Conservation (phyloP, 2,888 invertebrate genomes). For the Scelioninae gen. 2 region DNA sequence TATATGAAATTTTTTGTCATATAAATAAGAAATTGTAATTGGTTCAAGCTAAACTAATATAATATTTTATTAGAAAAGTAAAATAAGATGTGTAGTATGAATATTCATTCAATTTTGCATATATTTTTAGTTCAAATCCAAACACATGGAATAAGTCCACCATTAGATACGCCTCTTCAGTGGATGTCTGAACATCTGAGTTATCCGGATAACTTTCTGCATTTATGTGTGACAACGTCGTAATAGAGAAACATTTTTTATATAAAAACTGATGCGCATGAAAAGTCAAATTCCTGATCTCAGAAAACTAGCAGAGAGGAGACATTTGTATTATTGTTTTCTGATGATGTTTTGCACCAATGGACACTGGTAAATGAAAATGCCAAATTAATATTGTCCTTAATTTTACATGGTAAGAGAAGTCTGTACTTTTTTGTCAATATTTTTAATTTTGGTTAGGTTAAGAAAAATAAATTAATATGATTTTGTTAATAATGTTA, state of each 20-base stretch:
- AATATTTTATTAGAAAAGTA: too few species aligned
- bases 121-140: conserved; percentile 83
- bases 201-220: conserved; percentile 98
- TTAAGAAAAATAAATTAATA: not conserved
- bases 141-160: conserved; percentile 93
- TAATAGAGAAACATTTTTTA: conserved; percentile 62
- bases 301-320: conserved; percentile 18
- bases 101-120: too few species aligned
- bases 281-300: conserved; percentile 42
- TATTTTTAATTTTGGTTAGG: not conserved
- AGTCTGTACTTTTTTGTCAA: too few species aligned
- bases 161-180: conserved; percentile 92
- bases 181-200: conserved; percentile 99
- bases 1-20: too few species aligned
- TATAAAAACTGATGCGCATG: not conserved
- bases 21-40: too few species aligned
- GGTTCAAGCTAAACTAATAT: too few species aligned
- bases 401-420: too few species aligned
- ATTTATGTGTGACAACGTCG: conserved; percentile 81
- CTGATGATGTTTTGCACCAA: conserved; percentile 11
- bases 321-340: conserved; percentile 39
- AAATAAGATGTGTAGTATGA: too few species aligned
- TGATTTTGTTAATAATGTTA: not conserved
- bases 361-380: conserved; percentile 23
- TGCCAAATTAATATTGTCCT: too few species aligned